Percentiles rank a stretch among this genome's conserved stretches.
Evolutionary conservation across 2,797 vertebrate species (phyloP).

Genomic region (Mormyrops boulengeri): DNA sequence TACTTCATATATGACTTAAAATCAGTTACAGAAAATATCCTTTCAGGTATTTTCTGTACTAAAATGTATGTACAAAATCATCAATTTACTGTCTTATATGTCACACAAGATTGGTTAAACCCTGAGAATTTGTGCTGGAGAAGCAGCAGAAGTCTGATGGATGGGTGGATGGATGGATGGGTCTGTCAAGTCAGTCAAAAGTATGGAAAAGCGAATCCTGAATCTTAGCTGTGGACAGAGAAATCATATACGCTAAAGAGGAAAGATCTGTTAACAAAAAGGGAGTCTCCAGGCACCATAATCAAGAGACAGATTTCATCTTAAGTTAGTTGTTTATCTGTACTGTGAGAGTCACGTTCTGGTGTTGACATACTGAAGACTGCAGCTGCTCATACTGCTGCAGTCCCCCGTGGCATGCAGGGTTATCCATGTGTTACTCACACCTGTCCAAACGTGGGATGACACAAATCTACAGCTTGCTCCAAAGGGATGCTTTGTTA

Average conservation of each 20-base stretch:
- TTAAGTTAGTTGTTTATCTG: background rate
- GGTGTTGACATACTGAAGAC: background rate
- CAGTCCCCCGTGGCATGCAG: background rate
- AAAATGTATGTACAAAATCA: background rate
- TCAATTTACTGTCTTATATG: background rate
- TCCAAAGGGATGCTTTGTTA: background rate
- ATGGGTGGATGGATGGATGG: background rate
- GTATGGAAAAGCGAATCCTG: background rate
- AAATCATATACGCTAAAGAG: background rate
- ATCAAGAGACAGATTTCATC: background rate
- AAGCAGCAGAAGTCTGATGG: background rate
- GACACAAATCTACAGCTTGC: constrained; percentile 1
- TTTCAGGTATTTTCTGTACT: background rate
- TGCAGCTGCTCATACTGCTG: background rate
- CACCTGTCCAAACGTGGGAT: constrained; percentile 6
- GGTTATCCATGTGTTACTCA: background rate
- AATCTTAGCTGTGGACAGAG: background rate
- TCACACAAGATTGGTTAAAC: background rate
- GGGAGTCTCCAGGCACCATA: background rate
- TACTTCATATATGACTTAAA: background rate
- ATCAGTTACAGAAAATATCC: background rate
- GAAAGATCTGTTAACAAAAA: background rate
- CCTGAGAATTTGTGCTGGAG: background rate
- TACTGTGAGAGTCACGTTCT: background rate
- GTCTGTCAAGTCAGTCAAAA: background rate